A percentile compares a stretch with the other conserved stretches of the same genome.
These are phyloP conservation scores for Drosophila recens DNA, from an alignment of 2,888 invertebrate genomes.

Conservation along the genomic window DNA sequence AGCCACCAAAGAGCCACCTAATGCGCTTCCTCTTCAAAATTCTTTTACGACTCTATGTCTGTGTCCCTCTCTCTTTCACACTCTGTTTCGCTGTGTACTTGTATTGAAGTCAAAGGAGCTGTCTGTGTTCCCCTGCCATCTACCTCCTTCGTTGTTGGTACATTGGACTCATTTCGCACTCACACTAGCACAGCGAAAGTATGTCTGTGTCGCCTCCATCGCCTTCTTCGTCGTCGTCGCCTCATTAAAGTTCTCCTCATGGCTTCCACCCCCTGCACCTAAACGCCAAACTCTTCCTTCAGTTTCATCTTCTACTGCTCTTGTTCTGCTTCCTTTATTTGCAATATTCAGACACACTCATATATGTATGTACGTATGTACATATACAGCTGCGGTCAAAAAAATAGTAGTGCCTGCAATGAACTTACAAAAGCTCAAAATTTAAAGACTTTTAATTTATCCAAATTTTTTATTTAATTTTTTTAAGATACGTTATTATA, in stretches of 20 bases:
- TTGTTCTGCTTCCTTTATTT: conserved; percentile 79
- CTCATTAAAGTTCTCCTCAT: conserved; percentile 76
- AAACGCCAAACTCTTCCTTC: conserved; percentile 78
- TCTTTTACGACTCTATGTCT: conserved; percentile 61
- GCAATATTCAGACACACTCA: conserved; percentile 56
- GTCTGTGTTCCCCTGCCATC: conserved; percentile 57
- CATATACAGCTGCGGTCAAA: no score
- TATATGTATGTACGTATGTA: neutral
- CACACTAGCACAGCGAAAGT: conserved; percentile 67
- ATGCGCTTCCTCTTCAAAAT: conserved; percentile 77
- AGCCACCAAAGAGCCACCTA: conserved; percentile 59
- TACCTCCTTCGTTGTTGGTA: conserved; percentile 61
- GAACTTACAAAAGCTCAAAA: no score
- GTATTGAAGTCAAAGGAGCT: conserved; percentile 62
- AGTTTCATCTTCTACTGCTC: conserved; percentile 62
- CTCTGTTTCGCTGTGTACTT: conserved; percentile 2
- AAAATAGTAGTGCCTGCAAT: no score
- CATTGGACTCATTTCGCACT: conserved; percentile 77
- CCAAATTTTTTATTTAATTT: no score
- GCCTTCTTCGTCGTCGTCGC: conserved; percentile 52
- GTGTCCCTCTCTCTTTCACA: conserved; percentile 1
- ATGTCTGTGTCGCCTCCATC: conserved; percentile 75
- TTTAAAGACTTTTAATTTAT: no score
- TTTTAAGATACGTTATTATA: no score
- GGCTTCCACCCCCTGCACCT: conserved; percentile 20